Evolutionary conservation across 2,797 vertebrate genomes (phyloP).

Genomic region (Falco columbarius): DNA sequence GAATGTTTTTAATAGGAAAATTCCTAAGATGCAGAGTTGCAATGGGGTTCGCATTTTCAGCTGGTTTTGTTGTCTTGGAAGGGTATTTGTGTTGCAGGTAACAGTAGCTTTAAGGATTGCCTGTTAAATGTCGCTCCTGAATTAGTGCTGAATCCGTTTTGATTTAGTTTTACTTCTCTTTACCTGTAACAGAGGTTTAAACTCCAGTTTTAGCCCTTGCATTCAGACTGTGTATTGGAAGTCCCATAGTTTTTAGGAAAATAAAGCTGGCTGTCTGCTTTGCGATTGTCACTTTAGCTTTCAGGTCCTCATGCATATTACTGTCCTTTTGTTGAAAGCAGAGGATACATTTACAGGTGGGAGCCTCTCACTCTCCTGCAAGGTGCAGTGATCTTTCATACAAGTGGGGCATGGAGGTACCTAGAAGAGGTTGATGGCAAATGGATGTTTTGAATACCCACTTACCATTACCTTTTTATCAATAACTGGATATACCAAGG

Average conservation of each 20-base stretch:
- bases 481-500: not conserved
- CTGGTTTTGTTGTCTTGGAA: not conserved
- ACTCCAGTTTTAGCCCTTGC: not conserved
- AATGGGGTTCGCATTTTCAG: not conserved
- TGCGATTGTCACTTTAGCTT: not conserved
- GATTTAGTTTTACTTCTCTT: not conserved
- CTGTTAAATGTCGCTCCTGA: not conserved
- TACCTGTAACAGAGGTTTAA: not conserved
- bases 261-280: not conserved
- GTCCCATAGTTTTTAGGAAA: not conserved
- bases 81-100: not conserved
- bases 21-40: not conserved
- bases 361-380: not conserved
- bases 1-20: not conserved
- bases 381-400: not conserved
- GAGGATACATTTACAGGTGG: fast-evolving
- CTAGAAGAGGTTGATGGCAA: not conserved
- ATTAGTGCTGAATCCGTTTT: not conserved
- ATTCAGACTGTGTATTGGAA: not conserved
- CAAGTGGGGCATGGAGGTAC: not conserved
- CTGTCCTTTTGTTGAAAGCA: not conserved
- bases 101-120: not conserved
- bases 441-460: not conserved
- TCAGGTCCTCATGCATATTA: not conserved
- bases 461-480: not conserved